Evolutionary conservation across 92 coral and sea anemone genomes (phyloP).

Genomic region (Siderastrea siderea): DNA sequence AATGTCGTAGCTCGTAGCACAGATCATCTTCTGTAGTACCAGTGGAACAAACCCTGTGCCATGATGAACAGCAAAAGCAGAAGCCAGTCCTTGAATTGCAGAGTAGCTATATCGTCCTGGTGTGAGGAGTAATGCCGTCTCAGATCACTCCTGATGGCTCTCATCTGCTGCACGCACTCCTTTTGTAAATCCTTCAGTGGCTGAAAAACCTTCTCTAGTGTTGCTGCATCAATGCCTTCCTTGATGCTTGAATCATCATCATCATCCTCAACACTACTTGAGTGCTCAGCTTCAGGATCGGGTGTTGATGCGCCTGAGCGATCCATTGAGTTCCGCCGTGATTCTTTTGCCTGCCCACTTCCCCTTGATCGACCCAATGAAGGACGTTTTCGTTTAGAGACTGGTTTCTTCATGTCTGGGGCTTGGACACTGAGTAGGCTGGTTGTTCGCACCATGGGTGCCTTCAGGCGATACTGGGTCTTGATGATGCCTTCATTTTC

Average conservation of each 20-base stretch:
- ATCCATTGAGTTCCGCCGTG: constrained; percentile 85
- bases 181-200: constrained; percentile 92
- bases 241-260: constrained; percentile 84
- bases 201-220: constrained; percentile 86
- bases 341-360: constrained; percentile 73
- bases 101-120: constrained; percentile 88
- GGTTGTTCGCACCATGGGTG: constrained; percentile 94
- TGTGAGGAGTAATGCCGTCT: constrained; percentile 90
- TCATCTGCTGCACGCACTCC: constrained; percentile 94
- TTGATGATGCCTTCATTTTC: constrained; percentile 85
- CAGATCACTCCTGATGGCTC: constrained; percentile 93
- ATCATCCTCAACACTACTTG: constrained; percentile 93
- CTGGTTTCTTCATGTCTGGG: constrained; percentile 68
- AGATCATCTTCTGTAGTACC: constrained; percentile 75
- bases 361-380: constrained; percentile 75
- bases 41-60: constrained; percentile 88
- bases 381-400: constrained; percentile 78
- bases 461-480: constrained; percentile 89
- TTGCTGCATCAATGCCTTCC: constrained; percentile 75
- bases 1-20: neutral
- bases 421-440: constrained; percentile 87
- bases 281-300: constrained; percentile 87
- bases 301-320: constrained; percentile 91
- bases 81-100: constrained; percentile 96
- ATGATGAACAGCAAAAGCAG: constrained; percentile 79